Percentiles rank a stretch among this genome's conserved stretches.
Conservation (phyloP, 1,140 invertebrate species). For the Sweltsa coloradensis region DNA sequence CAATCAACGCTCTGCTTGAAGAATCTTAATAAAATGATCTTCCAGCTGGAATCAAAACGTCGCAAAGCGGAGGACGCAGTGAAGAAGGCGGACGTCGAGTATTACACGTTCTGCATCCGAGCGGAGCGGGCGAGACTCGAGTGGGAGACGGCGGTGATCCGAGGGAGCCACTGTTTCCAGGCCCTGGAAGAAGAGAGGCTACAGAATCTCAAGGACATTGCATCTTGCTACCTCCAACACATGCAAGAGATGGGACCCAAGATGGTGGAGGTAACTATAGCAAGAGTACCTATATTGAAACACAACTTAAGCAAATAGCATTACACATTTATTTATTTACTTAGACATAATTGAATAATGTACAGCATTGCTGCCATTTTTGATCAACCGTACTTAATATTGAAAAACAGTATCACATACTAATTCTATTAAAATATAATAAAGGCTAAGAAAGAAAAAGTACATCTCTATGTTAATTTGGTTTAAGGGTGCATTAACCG, state of each 20-base stretch:
- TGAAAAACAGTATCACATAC: too few species aligned
- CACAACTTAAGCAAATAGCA: not conserved
- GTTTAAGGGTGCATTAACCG: too few species aligned
- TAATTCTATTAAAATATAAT: too few species aligned
- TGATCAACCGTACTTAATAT: too few species aligned
- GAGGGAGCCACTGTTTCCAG: slow-evolving; percentile 56
- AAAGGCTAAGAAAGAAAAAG: too few species aligned
- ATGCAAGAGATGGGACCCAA: slow-evolving; percentile 64
- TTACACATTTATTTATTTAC: too few species aligned
- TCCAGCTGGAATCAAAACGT: slow-evolving; percentile 73
- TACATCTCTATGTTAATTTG: too few species aligned
- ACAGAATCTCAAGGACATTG: slow-evolving; percentile 62
- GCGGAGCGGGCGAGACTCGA: slow-evolving; percentile 80
- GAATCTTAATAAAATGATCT: too few species aligned
- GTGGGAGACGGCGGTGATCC: slow-evolving; percentile 79
- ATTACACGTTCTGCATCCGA: slow-evolving; percentile 80
- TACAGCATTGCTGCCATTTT: too few species aligned
- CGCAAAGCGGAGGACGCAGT: slow-evolving; percentile 82
- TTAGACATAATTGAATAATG: too few species aligned
- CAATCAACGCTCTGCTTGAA: too few species aligned
- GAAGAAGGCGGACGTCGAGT: slow-evolving; percentile 83
- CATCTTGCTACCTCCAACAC: slow-evolving; percentile 64
- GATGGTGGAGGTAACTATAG: slow-evolving; percentile 34
- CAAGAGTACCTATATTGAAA: slow-evolving; percentile 1
- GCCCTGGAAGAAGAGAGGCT: slow-evolving; percentile 81